Evolutionary conservation across 2,888 invertebrate genomes (phyloP).

Genomic region (Ormyrus rosae): DNA sequence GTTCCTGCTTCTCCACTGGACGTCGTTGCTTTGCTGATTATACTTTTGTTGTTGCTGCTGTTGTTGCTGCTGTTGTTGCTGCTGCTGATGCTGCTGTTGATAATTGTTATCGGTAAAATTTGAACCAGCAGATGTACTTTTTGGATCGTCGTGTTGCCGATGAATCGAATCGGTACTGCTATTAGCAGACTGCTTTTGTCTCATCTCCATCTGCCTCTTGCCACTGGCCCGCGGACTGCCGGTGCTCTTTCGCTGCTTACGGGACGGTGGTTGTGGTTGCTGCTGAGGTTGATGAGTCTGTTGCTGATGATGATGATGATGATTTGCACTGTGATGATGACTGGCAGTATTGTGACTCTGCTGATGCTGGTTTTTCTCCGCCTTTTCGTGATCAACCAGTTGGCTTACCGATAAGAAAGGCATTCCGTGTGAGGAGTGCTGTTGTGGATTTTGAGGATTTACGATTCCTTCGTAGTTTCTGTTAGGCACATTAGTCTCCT

Average conservation of each 20-base stretch:
- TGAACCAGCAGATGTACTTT: constrained; percentile 59
- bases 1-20: constrained; percentile 72
- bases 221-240: constrained; percentile 68
- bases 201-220: constrained; percentile 71
- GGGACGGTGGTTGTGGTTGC: constrained; percentile 65
- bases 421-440: constrained; percentile 72
- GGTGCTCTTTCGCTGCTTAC: constrained; percentile 71
- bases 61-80: constrained; percentile 62
- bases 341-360: constrained; percentile 53
- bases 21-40: constrained; percentile 70
- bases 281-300: constrained; percentile 66
- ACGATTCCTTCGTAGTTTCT: constrained; percentile 69
- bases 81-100: constrained; percentile 68
- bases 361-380: constrained; percentile 68
- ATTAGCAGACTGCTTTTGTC: constrained; percentile 65
- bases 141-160: constrained; percentile 68
- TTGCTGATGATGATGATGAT: constrained; percentile 69
- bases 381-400: constrained; percentile 79
- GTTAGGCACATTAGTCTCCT: constrained; percentile 63
- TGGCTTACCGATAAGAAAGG: constrained; percentile 82
- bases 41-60: constrained; percentile 64
- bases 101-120: constrained; percentile 62
- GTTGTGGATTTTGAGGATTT: constrained; percentile 72
- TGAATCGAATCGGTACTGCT: constrained; percentile 64
- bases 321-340: constrained; percentile 68